phyloP scores from a whole-genome alignment of 2,888 invertebrate species.

The Lacanobia oleracea region DNA sequence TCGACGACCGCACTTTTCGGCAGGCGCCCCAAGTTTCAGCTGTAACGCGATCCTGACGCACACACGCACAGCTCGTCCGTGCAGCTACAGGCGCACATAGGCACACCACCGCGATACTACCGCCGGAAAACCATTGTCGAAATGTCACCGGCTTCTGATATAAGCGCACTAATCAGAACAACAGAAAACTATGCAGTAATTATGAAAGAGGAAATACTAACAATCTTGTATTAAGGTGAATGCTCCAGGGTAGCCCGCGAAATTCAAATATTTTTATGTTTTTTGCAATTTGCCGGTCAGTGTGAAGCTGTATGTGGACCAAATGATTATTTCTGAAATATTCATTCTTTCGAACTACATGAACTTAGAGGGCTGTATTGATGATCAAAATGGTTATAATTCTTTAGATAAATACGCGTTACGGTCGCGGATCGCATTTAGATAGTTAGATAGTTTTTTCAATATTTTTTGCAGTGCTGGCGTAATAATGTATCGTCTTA shows the following conservation, averaged over 20 bases:
- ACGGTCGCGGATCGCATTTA: too few species aligned
- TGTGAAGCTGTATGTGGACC: too few species aligned
- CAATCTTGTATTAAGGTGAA: not conserved
- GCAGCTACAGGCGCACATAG: conserved; percentile 41
- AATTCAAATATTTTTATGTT: too few species aligned
- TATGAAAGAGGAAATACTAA: conserved; percentile 13
- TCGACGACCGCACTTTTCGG: conserved; percentile 89
- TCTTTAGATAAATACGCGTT: too few species aligned
- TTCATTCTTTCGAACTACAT: too few species aligned
- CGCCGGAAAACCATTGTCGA: conserved; percentile 73
- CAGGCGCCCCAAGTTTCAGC: conserved; percentile 90
- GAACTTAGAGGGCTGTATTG: too few species aligned
- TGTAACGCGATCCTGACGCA: conserved; percentile 89
- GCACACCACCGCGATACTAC: conserved; percentile 48
- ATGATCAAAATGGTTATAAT: too few species aligned
- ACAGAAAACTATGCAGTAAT: conserved; percentile 36
- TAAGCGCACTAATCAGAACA: conserved; percentile 57
- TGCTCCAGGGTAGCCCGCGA: too few species aligned
- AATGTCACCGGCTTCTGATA: conserved; percentile 72
- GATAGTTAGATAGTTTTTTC: not conserved
- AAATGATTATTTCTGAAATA: too few species aligned
- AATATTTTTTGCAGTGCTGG: not conserved
- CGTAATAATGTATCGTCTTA: conserved; percentile 6
- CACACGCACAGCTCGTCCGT: conserved; percentile 65
- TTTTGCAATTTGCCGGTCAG: too few species aligned